Conservation (phyloP, 2,797 vertebrate species). For the Enteromius trimaculatus region DNA sequence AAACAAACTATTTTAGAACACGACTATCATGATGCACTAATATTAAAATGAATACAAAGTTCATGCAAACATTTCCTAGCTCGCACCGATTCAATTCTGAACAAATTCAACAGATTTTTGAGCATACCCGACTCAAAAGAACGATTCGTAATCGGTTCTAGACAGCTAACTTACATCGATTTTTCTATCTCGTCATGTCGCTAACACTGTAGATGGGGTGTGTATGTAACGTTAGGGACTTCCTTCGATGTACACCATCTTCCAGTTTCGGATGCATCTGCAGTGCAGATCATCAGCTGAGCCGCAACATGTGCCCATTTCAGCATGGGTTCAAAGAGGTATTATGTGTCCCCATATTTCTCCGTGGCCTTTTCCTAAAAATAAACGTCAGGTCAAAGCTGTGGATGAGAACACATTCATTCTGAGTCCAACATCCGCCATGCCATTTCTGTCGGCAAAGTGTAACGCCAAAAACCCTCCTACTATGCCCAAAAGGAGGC, state of each 20-base stretch:
- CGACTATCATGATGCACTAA: too few species aligned
- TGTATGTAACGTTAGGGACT: slow-evolving; percentile 51
- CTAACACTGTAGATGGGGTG: slow-evolving; percentile 1
- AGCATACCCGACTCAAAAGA: not conserved
- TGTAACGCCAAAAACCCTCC: not conserved
- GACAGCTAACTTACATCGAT: not conserved
- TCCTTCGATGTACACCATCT: slow-evolving; percentile 61
- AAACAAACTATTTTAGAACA: not conserved
- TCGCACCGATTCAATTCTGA: not conserved
- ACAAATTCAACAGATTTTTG: not conserved
- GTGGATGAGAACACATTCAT: slow-evolving; percentile 19
- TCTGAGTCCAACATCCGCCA: slow-evolving; percentile 10
- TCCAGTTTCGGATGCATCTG: slow-evolving; percentile 72
- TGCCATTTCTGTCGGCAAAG: slow-evolving; percentile 7
- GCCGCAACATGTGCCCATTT: slow-evolving; percentile 59
- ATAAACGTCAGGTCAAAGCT: slow-evolving; percentile 44
- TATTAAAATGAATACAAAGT: not conserved
- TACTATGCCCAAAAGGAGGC: slow-evolving; percentile 8
- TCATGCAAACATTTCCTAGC: not conserved
- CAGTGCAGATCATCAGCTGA: slow-evolving; percentile 71
- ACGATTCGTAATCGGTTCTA: not conserved
- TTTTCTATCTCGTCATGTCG: not conserved
- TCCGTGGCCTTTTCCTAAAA: slow-evolving; percentile 39
- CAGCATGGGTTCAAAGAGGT: slow-evolving; percentile 38
- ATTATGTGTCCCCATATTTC: slow-evolving; percentile 37